Conservation (phyloP, 2,113 vertebrate species). For the Apteryx mantelli region DNA sequence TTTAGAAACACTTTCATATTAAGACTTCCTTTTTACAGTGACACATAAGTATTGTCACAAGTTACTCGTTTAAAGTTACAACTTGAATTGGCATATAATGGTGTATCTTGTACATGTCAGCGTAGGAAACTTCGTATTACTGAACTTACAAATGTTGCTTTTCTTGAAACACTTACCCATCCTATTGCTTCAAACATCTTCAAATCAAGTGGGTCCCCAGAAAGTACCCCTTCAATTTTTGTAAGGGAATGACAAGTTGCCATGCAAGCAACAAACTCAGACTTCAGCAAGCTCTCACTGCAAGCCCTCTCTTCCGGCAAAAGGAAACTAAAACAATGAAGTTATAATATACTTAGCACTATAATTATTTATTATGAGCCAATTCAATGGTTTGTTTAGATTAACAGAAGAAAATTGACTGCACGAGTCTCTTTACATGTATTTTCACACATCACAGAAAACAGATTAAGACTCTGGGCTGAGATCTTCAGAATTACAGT, state of each 20-base stretch:
- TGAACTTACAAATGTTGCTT: background rate
- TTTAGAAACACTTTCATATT: background rate
- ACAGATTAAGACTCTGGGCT: background rate
- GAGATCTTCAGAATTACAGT: background rate
- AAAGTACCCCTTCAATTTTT: slow-evolving; percentile 94
- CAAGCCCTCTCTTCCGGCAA: slow-evolving; percentile 88
- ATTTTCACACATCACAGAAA: slow-evolving; percentile 19
- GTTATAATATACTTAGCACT: slow-evolving; percentile 47
- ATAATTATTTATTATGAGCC: slow-evolving; percentile 59
- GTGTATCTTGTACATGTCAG: background rate
- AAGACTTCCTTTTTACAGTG: background rate
- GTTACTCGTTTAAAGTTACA: background rate
- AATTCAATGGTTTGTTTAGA: slow-evolving; percentile 66
- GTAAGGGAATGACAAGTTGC: slow-evolving; percentile 98
- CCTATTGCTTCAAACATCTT: slow-evolving; percentile 98
- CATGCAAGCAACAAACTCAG: slow-evolving; percentile 96
- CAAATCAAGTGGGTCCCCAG: slow-evolving; percentile 95
- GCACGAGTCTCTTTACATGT: slow-evolving; percentile 1
- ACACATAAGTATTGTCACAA: background rate
- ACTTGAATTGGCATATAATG: background rate
- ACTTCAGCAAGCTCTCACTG: slow-evolving; percentile 88
- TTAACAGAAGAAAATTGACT: slow-evolving; percentile 52
- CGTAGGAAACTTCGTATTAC: background rate
- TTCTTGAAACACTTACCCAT: slow-evolving; percentile 85
- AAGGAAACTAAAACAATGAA: slow-evolving; percentile 85